phyloP scores from a whole-genome alignment of 2,888 invertebrate species.

The Tipula vernalis region DNA sequence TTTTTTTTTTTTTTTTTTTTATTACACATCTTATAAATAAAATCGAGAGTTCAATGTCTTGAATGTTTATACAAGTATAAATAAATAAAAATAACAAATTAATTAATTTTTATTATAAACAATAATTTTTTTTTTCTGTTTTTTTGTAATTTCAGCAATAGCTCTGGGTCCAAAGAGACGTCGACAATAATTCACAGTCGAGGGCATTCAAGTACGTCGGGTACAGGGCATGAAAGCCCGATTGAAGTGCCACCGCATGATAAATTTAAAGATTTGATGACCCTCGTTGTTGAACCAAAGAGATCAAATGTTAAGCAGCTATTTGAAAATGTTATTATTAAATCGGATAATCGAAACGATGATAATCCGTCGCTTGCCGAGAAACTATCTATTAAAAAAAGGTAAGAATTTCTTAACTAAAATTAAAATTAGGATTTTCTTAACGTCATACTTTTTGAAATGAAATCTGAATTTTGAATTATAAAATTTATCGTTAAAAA shows the following conservation, averaged over 20 bases:
- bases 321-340: constrained; percentile 33
- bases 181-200: constrained; percentile 26
- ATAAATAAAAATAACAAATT: not conserved
- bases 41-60: not conserved
- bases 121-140: not conserved
- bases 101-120: not conserved
- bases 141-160: constrained; percentile 26
- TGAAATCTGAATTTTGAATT: no score
- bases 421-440: no score
- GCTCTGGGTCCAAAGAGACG: constrained; percentile 34
- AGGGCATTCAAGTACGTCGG: constrained; percentile 23
- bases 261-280: constrained; percentile 28
- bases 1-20: no score
- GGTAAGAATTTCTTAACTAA: constrained; percentile 27
- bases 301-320: constrained; percentile 21
- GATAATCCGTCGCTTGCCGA: constrained; percentile 61
- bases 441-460: no score
- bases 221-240: constrained; percentile 17
- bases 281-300: constrained; percentile 21
- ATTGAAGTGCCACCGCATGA: constrained; percentile 26
- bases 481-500: no score
- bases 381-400: constrained; percentile 41
- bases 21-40: not conserved
- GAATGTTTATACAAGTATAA: not conserved
- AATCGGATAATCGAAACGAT: constrained; percentile 36